Evolutionary conservation across 2,113 vertebrate genomes (phyloP).

Genomic region (Pedetes capensis): DNA sequence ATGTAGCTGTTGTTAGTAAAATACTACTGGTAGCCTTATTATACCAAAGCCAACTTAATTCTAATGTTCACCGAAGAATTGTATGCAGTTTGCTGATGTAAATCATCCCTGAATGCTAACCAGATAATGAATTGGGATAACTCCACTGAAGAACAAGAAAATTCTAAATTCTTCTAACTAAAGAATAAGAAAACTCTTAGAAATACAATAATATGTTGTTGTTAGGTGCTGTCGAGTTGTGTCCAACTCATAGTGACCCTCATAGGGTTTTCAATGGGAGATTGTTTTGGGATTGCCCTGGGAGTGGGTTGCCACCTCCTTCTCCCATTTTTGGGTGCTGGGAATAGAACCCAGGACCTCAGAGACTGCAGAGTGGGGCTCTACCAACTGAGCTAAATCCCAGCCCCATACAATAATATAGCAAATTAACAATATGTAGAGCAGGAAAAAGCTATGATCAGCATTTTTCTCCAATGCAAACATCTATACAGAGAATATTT

Average conservation of each 20-base stretch:
- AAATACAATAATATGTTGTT: no score
- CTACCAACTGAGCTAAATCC: no score
- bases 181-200: no score
- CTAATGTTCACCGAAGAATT: not conserved
- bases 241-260: no score
- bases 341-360: no score
- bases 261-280: no score
- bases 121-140: not conserved
- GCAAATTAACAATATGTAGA: not conserved
- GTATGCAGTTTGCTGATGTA: not conserved
- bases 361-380: no score
- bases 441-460: not conserved
- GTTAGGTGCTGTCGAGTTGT: no score
- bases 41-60: not conserved
- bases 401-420: not conserved
- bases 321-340: no score
- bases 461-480: not conserved
- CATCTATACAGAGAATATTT: not conserved
- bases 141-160: not conserved
- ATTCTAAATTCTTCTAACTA: constrained; percentile 7
- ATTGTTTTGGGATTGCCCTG: no score
- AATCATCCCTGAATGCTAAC: not conserved
- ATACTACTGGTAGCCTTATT: not conserved
- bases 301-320: no score
- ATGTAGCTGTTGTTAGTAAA: not conserved